These are phyloP conservation scores for Ectemnius lituratus DNA, from an alignment of 2,888 invertebrate genomes.

Conservation along the genomic window DNA sequence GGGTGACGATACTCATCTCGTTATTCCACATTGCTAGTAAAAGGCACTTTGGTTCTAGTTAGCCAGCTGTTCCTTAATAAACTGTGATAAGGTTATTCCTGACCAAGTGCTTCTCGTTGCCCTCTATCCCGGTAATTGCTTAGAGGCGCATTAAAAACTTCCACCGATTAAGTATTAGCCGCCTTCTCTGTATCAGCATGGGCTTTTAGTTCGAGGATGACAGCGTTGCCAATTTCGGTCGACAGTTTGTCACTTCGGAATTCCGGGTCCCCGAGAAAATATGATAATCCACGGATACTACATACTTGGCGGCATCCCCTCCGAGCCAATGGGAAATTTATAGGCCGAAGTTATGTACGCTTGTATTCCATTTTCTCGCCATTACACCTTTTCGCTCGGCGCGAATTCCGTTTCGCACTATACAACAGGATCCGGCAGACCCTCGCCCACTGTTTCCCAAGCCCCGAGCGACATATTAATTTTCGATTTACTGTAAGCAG, in stretches of 20 bases:
- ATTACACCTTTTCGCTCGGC: too few species aligned
- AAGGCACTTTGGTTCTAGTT: constrained; percentile 37
- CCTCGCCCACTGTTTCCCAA: too few species aligned
- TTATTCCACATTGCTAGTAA: constrained; percentile 1
- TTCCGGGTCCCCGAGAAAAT: constrained; percentile 49
- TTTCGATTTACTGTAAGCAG: too few species aligned
- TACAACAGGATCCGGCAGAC: too few species aligned
- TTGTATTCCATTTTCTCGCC: too few species aligned
- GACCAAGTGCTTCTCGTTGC: constrained; percentile 41
- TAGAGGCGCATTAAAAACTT: constrained; percentile 46
- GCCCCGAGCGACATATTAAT: too few species aligned
- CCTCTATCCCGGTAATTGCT: constrained; percentile 19
- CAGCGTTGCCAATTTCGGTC: constrained; percentile 52
- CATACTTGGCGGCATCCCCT: constrained; percentile 39
- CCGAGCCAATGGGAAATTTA: constrained; percentile 42
- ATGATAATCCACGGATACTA: constrained; percentile 51
- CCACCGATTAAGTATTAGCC: constrained; percentile 10
- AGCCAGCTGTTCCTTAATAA: constrained; percentile 38
- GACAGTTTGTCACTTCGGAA: constrained; percentile 45
- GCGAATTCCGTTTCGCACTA: too few species aligned
- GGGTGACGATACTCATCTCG: too few species aligned
- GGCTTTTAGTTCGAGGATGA: constrained; percentile 36
- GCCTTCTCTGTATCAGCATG: constrained; percentile 20
- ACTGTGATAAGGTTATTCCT: constrained; percentile 45
- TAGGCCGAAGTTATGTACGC: constrained; percentile 12